Evolutionary conservation across 1,140 invertebrate species (phyloP).

Genomic region (Meteorus sp.): DNA sequence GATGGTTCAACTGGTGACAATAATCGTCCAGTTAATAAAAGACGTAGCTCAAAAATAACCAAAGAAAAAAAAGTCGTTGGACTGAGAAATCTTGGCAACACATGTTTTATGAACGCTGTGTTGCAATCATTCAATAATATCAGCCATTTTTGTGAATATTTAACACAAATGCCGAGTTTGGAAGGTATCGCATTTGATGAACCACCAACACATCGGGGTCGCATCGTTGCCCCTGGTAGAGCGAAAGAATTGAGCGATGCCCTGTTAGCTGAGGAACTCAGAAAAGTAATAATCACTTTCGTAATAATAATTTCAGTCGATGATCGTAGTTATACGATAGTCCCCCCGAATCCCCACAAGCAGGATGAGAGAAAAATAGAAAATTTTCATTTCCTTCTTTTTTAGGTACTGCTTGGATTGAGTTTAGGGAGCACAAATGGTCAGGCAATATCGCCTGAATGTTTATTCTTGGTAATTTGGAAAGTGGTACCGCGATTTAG

Average conservation of each 20-base stretch:
- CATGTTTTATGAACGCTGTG: slow-evolving; percentile 89
- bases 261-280: slow-evolving; percentile 76
- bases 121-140: slow-evolving; percentile 86
- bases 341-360: neutral
- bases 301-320: slow-evolving; percentile 40
- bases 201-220: slow-evolving; percentile 62
- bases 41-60: slow-evolving; percentile 55
- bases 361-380: neutral
- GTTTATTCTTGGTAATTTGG: slow-evolving; percentile 81
- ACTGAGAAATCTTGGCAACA: slow-evolving; percentile 82
- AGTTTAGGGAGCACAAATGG: slow-evolving; percentile 72
- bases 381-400: neutral
- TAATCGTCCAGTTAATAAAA: slow-evolving; percentile 54
- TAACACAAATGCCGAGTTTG: slow-evolving; percentile 76
- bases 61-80: slow-evolving; percentile 73
- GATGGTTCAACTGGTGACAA: slow-evolving; percentile 62
- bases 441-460: slow-evolving; percentile 77
- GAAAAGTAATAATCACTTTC: slow-evolving; percentile 57
- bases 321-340: neutral
- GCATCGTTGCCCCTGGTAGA: slow-evolving; percentile 66
- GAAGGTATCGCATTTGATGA: slow-evolving; percentile 61
- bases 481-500: slow-evolving; percentile 83
- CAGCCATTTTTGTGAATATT: slow-evolving; percentile 81
- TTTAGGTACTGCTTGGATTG: slow-evolving; percentile 68
- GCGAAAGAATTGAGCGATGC: slow-evolving; percentile 68